A percentile compares a stretch with the other conserved stretches of the same genome.
phyloP scores from a whole-genome alignment of 2,113 vertebrate species.

The Neoarius graeffei region DNA sequence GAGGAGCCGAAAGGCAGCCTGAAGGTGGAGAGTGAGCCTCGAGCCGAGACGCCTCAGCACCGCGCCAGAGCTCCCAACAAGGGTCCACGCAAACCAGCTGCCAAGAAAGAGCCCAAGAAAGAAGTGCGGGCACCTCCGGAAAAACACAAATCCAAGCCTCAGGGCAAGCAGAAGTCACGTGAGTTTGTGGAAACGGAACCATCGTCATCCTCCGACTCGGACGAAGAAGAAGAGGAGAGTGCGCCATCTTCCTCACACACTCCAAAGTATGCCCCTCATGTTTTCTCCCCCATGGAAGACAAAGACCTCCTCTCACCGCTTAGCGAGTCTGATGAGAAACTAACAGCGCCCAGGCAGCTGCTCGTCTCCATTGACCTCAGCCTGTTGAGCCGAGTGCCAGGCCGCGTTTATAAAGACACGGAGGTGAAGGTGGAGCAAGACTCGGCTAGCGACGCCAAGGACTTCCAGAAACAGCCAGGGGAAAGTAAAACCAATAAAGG shows the following conservation, averaged over 20 bases:
- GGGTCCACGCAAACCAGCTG: conserved; percentile 90
- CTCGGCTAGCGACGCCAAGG: conserved; percentile 77
- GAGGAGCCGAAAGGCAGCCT: conserved; percentile 91
- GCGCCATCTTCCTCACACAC: conserved; percentile 95
- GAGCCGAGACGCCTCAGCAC: conserved; percentile 83
- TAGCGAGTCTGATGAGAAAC: conserved; percentile 91
- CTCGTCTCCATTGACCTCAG: conserved; percentile 97
- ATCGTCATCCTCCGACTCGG: conserved; percentile 94
- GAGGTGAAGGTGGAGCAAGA: conserved; percentile 88
- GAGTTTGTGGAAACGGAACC: conserved; percentile 95
- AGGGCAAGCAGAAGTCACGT: conserved; percentile 91
- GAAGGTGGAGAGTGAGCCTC: conserved; percentile 91
- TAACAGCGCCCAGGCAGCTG: conserved; percentile 74
- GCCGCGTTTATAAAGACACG: conserved; percentile 87
- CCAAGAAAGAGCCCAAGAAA: conserved; percentile 89
- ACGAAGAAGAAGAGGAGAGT: conserved; percentile 95
- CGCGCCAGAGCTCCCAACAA: conserved; percentile 92
- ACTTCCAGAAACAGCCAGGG: conserved; percentile 82
- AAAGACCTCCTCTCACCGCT: conserved; percentile 94
- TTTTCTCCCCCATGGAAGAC: conserved; percentile 95
- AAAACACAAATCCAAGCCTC: conserved; percentile 88
- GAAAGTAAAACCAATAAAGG: conserved; percentile 86
- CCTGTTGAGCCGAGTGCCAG: conserved; percentile 89
- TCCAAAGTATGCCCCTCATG: conserved; percentile 88
- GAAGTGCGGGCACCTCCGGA: conserved; percentile 74